These are phyloP conservation scores for Drosophila fuyamai DNA, from an alignment of 1,140 invertebrate genomes.

Conservation along the genomic window DNA sequence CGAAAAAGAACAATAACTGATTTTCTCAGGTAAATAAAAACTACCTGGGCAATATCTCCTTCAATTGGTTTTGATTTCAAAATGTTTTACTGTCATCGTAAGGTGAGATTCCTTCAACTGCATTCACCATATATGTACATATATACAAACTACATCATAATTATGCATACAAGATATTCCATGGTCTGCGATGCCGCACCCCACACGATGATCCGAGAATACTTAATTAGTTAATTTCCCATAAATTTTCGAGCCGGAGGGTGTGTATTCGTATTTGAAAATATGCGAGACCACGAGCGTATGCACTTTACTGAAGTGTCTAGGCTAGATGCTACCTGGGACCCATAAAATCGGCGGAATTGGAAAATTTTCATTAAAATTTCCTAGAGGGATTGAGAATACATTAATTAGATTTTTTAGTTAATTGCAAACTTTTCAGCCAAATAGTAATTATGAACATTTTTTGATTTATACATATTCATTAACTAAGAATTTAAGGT, in stretches of 20 bases:
- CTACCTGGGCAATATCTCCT: too few species aligned
- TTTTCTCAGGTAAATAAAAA: too few species aligned
- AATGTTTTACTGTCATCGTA: not conserved
- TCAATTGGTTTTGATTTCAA: too few species aligned
- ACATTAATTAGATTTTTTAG: too few species aligned
- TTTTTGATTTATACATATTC: too few species aligned
- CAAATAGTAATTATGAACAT: too few species aligned
- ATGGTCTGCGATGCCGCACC: slow-evolving; percentile 22
- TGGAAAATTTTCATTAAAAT: too few species aligned
- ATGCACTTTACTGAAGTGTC: slow-evolving; percentile 7
- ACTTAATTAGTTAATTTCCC: slow-evolving; percentile 68
- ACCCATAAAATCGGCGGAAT: not conserved
- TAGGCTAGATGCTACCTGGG: not conserved
- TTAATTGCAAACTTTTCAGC: too few species aligned
- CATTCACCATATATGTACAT: not conserved
- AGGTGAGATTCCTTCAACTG: not conserved
- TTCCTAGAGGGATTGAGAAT: too few species aligned
- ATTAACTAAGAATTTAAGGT: too few species aligned
- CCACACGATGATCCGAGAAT: slow-evolving; percentile 53
- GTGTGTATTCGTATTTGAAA: slow-evolving; percentile 50
- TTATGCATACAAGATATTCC: slow-evolving; percentile 57
- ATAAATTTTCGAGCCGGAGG: slow-evolving; percentile 30
- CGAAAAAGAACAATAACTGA: too few species aligned
- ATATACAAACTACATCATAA: slow-evolving; percentile 34
- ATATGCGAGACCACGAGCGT: slow-evolving; percentile 32